phyloP scores from a whole-genome alignment of 2,797 vertebrate genomes.

The Protosalanx chinensis region DNA sequence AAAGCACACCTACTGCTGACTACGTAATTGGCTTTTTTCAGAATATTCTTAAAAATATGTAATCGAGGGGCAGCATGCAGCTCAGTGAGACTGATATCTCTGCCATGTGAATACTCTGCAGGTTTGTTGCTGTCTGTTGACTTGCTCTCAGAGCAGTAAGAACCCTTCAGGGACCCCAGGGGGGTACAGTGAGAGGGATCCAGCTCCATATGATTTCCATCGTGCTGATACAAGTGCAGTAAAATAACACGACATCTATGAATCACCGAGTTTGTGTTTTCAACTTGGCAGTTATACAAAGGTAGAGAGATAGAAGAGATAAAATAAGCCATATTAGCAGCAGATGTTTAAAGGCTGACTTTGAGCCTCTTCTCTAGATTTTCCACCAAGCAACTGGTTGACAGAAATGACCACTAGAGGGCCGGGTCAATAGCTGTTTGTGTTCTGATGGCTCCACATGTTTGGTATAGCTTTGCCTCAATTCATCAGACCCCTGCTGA shows the following conservation, averaged over 20 bases:
- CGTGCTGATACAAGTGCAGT: constrained; percentile 68
- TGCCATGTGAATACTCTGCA: constrained; percentile 32
- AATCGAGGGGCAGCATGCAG: neutral
- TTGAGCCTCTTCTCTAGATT: constrained; percentile 5
- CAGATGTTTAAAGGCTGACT: constrained; percentile 64
- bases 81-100: neutral
- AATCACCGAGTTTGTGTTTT: constrained; percentile 61
- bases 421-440: neutral
- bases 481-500: too few relatives aligned
- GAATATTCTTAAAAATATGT: neutral
- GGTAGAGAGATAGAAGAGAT: constrained; percentile 14
- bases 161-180: constrained; percentile 37
- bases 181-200: constrained; percentile 46
- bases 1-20: neutral
- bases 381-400: neutral
- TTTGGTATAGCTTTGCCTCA: too few relatives aligned
- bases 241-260: constrained; percentile 51
- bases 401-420: neutral
- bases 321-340: constrained; percentile 59
- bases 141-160: constrained; percentile 48
- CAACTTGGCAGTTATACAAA: constrained; percentile 45
- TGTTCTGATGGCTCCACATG: neutral
- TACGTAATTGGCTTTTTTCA: neutral
- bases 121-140: constrained; percentile 36
- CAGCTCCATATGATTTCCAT: constrained; percentile 44